Evolutionary conservation across 2,797 vertebrate species (phyloP), one percentile per base, ranked within the genome.

Genomic region (Pristis pectinata): DNA sequence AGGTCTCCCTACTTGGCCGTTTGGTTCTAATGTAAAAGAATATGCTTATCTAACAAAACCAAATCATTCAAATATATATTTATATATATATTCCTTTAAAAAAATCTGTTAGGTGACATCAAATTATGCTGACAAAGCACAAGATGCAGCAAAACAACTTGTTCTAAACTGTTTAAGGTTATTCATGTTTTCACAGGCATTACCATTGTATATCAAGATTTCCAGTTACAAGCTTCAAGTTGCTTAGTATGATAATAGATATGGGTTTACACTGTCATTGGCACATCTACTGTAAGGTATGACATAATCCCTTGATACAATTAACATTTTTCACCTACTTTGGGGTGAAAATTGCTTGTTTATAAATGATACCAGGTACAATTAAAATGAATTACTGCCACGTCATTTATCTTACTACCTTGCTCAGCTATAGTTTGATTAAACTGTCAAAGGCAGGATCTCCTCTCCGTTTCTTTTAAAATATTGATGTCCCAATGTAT

Each of bases 281-380:
- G 98, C 98, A 98, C 98, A 97, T 98, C 98, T 98, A 98, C 97
- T 96, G 97, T 97, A 96, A 97, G 97, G 96, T 97, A 98, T 97
- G 97, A 98, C 97, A 97, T 96, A 97, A 97, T 97, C 96, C 92
- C 96, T 97, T 96, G 95, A 96, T 97, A 98, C 97, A 97, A 97
- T 97, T 96, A 98, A 96, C 96, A 97, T 97, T 96, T 97, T 98
- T 97, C 97, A 95, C 92, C 92, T 94, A 44, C 96, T 97, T 96
- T 96, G 96, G 96, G 96, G 95, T 96, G 96, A 97, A 97, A 97
- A 97, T 98, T 97, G 97, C 97, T 97, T 97, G 97, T 97, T 96
- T 64, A 97, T 98, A 98, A 99, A 99, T 98, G 98, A 98, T 98
- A 98, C 92, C 92, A 94, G 44, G 72, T 74, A 74, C 92, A 74